Base-by-base conservation (phyloP, 2,888 invertebrate species). In the Andrena camellia region DNA sequence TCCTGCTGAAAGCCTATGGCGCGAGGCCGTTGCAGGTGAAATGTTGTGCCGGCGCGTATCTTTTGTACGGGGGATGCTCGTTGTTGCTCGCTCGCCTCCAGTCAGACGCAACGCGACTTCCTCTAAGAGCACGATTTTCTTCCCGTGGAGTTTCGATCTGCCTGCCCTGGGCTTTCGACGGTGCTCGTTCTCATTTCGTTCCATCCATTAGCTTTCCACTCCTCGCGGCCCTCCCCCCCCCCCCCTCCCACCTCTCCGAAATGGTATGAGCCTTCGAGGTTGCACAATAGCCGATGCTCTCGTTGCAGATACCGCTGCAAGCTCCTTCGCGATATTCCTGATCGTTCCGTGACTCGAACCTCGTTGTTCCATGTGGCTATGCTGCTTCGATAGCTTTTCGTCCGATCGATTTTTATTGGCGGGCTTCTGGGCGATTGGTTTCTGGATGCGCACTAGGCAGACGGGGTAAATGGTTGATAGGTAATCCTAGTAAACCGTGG, bases 131-230 rank as follows among this genome's bases (percentile, higher is more conserved):
- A 54, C 35, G 50, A 73, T 74, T 67, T 77, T 63, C 77, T 83
- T 79, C 50, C 64, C 35, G 26, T 17, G n/a, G 26, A 54, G 60
- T 71, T 75, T 69, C 75, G 83, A 84, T 83, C 68, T 78, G 59
- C 74, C 71, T 7, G 63, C 31, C 26, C 26, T 2, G 7, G 6
- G 35, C 35, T 66, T 73, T 60, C 69, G 54, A 26, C 54, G 59
- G 54, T 20, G 23, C 72, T 62, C 72, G 59, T 68, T 70, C 66
- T 79, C 84, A 75, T 83, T 82, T 64, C 73, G 84, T 82, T 82
- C 75, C 64, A 69, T 84, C 84, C 84, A 83, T 84, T 84, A 84
- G 69, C 83, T 59, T 69, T 66, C 62, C 60, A 54, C 26, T 29
- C 48, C 50, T 48, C 50, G 33, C 67, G 8, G 20, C 29, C 5